Evolutionary conservation across 92 coral and sea anemone species (phyloP).

Genomic region (Siderastrea radians): DNA sequence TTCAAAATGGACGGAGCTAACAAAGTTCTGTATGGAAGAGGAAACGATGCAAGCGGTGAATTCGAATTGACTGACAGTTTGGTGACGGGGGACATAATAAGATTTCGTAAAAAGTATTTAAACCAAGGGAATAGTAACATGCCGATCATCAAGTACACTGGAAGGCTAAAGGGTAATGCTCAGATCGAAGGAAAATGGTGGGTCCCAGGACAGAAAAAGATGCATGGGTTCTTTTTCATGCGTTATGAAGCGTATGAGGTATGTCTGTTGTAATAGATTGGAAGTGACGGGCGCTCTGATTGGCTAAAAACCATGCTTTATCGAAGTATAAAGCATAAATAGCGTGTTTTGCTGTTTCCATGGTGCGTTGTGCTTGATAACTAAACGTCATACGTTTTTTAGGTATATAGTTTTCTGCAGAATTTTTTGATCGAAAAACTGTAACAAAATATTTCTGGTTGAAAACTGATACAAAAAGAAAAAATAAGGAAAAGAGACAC

Average conservation of each 20-base stretch:
- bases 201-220: slow-evolving; percentile 71
- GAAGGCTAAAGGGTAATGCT: slow-evolving; percentile 71
- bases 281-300: neutral
- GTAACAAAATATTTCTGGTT: too few relatives aligned
- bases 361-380: too few relatives aligned
- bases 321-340: too few relatives aligned
- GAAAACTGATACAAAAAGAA: too few relatives aligned
- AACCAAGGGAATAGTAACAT: slow-evolving; percentile 42
- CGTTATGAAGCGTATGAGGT: slow-evolving; percentile 80
- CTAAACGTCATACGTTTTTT: too few relatives aligned
- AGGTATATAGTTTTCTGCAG: too few relatives aligned
- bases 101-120: slow-evolving; percentile 80
- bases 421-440: too few relatives aligned
- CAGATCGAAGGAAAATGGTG: slow-evolving; percentile 90
- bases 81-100: slow-evolving; percentile 69
- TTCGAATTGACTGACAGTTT: slow-evolving; percentile 82
- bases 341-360: too few relatives aligned
- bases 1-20: slow-evolving; percentile 87
- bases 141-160: slow-evolving; percentile 75
- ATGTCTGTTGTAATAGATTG: neutral
- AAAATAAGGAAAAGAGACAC: too few relatives aligned
- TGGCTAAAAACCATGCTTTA: too few relatives aligned
- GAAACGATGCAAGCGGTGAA: slow-evolving; percentile 77
- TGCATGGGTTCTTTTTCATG: slow-evolving; percentile 88
- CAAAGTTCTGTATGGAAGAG: slow-evolving; percentile 74